Evolutionary conservation across 2,113 vertebrate species (phyloP), one percentile per base, ranked within the genome.

Genomic region (Mixornis gularis): DNA sequence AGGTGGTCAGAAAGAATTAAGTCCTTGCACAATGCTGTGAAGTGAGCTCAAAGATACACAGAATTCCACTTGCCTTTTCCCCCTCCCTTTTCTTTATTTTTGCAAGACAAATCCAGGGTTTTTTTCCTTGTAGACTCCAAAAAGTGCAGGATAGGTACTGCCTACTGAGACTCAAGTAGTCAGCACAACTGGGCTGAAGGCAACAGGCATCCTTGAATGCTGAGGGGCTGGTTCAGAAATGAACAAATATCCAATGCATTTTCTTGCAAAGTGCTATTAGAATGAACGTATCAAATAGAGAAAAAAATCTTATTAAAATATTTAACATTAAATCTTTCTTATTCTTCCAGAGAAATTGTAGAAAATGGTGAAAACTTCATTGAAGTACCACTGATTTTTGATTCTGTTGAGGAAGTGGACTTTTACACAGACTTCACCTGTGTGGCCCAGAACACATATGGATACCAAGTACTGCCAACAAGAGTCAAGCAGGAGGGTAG

Each of bases 401-500:
- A 97, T 44, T 89, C 87, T n/a, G 96, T 99, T 6, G 92, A 89
- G 51, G 97, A 97, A 46, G 97, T 97, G 58, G 98, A 99, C 87
- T 95, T 96, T 71, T 89, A 94, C 44, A 97, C 96, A 5, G 97
- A 98, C 80, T 97, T 99, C 60, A 98, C 94, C 15, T 99, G 99
- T 80, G 84, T 98, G 53, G 95, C 98, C 40, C 82, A 76, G 10
- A 99, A 98, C 73, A 59, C 4, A 20, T 77, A 91, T 4, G 98
- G 98, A 62, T 95, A 80, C 63, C 98, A 98, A 95, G 98, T 96
- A 40, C 97, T 98, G 11, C 95, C 95, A 18, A 83, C 95, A 44
- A 97, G 92, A 24, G 97, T 99, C 74, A 98, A 94, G 65, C 82
- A 98, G 38, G 97, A 98, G 97, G 98, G 99, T 99, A 96, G 64